phyloP scores from a whole-genome alignment of 2,797 vertebrate species.

The Pygocentrus nattereri region DNA sequence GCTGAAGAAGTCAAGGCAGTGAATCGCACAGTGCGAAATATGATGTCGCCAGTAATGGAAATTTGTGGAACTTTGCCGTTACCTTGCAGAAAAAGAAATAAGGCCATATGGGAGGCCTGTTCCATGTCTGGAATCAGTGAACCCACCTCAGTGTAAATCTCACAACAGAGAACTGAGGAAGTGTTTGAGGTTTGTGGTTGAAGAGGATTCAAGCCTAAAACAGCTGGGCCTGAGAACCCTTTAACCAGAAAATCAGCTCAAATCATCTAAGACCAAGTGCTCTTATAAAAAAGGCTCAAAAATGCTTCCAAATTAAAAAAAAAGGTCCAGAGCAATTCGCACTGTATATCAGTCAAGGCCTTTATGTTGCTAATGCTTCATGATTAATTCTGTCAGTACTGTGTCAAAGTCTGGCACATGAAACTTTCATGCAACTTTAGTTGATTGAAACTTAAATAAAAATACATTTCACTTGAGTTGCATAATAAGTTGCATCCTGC shows the following conservation, averaged over 20 bases:
- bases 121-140: conserved; percentile 15
- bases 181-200: background rate
- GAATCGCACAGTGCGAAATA: conserved; percentile 37
- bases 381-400: background rate
- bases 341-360: background rate
- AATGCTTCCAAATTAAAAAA: background rate
- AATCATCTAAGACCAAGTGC: background rate
- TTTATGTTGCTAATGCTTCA: background rate
- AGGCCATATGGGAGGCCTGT: background rate
- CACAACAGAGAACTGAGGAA: background rate
- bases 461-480: too few relatives aligned
- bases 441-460: too few relatives aligned
- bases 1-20: conserved; percentile 12
- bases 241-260: background rate
- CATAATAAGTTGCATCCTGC: too few relatives aligned
- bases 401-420: background rate
- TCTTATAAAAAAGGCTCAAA: background rate
- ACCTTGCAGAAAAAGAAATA: conserved; percentile 8
- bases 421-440: too few relatives aligned
- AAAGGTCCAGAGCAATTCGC: background rate
- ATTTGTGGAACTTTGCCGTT: conserved; percentile 35
- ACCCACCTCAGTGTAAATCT: conserved; percentile 8
- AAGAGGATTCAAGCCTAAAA: background rate
- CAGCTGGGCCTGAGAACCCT: background rate
- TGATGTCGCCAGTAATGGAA: conserved; percentile 39